A percentile compares a stretch with the other conserved stretches of the same genome.
These are phyloP conservation scores for Zingel zingel DNA, from an alignment of 2,113 vertebrate genomes.

Conservation along the genomic window DNA sequence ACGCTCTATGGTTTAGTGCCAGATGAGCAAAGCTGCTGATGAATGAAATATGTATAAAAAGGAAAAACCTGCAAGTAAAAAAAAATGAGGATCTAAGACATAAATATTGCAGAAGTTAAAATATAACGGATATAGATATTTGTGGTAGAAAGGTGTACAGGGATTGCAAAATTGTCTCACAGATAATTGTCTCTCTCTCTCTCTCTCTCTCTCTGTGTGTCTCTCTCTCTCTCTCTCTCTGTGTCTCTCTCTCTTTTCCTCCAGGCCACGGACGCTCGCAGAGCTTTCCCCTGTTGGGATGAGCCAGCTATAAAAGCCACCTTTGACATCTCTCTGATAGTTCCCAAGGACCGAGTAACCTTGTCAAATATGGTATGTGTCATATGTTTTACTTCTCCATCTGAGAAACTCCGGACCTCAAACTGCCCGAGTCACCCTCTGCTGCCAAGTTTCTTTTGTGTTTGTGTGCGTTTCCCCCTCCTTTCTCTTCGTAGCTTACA, in stretches of 20 bases:
- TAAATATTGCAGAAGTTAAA: no score
- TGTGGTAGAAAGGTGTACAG: no score
- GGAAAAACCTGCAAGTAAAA: no score
- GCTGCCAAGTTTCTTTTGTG: slow-evolving; percentile 19
- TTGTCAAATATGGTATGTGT: slow-evolving; percentile 98
- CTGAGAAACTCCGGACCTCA: slow-evolving; percentile 21
- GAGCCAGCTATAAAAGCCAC: slow-evolving; percentile 99
- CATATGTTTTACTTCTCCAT: background rate
- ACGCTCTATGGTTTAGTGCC: no score
- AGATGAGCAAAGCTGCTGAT: no score
- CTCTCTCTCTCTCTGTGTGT: background rate
- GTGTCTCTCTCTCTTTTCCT: background rate
- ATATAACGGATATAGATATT: no score
- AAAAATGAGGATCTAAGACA: no score
- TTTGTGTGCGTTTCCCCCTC: slow-evolving; percentile 25
- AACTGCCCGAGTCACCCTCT: slow-evolving; percentile 44
- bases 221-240: background rate
- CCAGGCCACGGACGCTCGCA: slow-evolving; percentile 96
- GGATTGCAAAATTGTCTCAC: no score
- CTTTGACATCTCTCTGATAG: slow-evolving; percentile 96
- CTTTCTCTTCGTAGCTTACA: slow-evolving; percentile 22
- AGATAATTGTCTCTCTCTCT: background rate
- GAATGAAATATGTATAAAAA: no score
- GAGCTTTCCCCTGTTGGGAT: slow-evolving; percentile 99
- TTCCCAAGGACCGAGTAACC: slow-evolving; percentile 97